Base-by-base conservation (phyloP, 2,888 invertebrate species). In the Tipula unca region DNA sequence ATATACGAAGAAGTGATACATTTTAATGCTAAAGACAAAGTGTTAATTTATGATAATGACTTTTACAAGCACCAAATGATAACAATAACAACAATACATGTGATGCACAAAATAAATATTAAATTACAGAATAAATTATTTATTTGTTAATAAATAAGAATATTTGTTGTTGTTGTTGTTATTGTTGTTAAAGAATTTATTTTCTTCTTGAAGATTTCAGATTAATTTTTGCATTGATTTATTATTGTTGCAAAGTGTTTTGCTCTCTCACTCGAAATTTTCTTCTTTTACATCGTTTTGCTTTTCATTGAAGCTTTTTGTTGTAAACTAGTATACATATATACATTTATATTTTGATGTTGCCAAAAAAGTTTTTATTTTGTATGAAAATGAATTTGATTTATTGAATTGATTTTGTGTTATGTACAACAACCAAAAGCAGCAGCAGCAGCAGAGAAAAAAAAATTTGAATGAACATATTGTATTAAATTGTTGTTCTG, bases 181-280 rank as follows among this genome's bases (percentile, higher is more conserved):
- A 17, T n/a, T n/a, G n/a, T n/a, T n/a, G n/a, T n/a, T 17, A 48
- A 69, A 10, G 25, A 69, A 25, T 69, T 20, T 25, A 25, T 69
- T 69, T 20, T 69, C 20, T 20, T 69, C 69, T 69, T 69, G 14
- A 69, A 69, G 69, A 48, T 48, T 48, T 48, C 4, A 48, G 48
- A 69, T 69, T 48, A 69, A 69, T 69, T 69, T 69, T 69, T 69
- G 69, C 69, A 69, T 69, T 69, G 69, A 69, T 69, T 25, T 69
- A 69, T 69, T 69, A 25, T 69, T 25, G 69, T 25, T 69, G 69
- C 69, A 69, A 69, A 69, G 25, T 69, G 69, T 69, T 17, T 48
- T 48, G 4, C 17, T 48, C 10, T n/a, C 39, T 10, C 6, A 39
- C 13, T 48, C n/a, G 14, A 14, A n/a, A n/a, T 48, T n/a, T 48